Conservation (phyloP, 2,888 invertebrate genomes). For the Abscondita cerata region DNA sequence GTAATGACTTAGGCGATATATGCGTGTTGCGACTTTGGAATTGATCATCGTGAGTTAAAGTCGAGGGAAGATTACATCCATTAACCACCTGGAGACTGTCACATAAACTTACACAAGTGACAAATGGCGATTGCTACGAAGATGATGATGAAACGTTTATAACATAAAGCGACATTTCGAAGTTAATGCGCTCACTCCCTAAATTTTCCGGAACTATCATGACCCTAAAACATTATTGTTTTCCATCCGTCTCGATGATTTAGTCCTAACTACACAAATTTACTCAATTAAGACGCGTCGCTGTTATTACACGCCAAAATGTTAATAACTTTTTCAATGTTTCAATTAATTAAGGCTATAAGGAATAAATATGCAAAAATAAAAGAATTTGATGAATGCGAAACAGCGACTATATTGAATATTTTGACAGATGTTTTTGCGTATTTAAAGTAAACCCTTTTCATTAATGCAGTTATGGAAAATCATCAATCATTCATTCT, state of each 20-base stretch:
- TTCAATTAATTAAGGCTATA: no score
- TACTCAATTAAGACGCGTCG: conserved; percentile 31
- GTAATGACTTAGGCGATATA: conserved; percentile 25
- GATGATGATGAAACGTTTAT: conserved; percentile 37
- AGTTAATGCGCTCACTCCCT: conserved; percentile 33
- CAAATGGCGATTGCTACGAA: conserved; percentile 46
- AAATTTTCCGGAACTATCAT: conserved; percentile 27
- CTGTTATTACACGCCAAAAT: conserved; percentile 29
- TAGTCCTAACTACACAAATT: conserved; percentile 29
- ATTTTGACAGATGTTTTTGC: no score
- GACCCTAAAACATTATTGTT: conserved; percentile 26
- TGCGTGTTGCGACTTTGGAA: conserved; percentile 33
- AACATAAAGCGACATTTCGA: conserved; percentile 32
- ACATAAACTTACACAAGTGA: conserved; percentile 46
- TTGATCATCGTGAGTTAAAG: conserved; percentile 43
- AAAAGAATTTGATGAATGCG: no score
- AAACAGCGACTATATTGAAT: no score
- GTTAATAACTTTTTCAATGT: background rate
- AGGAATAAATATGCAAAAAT: no score
- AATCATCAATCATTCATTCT: conserved; percentile 3
- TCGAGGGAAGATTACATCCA: conserved; percentile 47
- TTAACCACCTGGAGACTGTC: conserved; percentile 50
- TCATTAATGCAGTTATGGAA: no score
- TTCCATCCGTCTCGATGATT: conserved; percentile 29
- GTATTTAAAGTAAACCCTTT: no score